Base-by-base conservation (phyloP, 2,888 invertebrate species). In the Leptura quadrifasciata region DNA sequence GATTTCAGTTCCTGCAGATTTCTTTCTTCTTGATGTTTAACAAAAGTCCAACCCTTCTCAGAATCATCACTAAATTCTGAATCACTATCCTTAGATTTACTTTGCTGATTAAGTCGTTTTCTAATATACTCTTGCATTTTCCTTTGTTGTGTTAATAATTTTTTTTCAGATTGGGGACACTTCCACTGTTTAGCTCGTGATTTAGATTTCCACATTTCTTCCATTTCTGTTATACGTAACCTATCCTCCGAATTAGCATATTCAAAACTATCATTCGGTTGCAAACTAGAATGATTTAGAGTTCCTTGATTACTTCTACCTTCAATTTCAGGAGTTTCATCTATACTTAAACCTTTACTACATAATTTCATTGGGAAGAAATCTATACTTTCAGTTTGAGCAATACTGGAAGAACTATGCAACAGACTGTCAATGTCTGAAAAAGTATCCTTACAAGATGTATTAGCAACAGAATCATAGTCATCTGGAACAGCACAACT, bases 401-500 rank as follows among this genome's bases (percentile, higher is more conserved):
- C 90, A 39, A 93, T 83, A 74, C 90, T 91, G 0, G 89, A 86
- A 65, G 88, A 88, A 82, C 90, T 90, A 63, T 89, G 88, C n/a
- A 89, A 70, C 39, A 91, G 78, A 67, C 90, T 90, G 10, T 91
- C 91, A n/a, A 91, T 84, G 76, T 92, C 91, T 0, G 92, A 92
- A 75, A 91, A 90, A 0, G 92, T 92, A 78, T 93, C 93, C 83
- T 93, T 93, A 91, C 93, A 93, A 0, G 92, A 92, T 0, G 92
- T 91, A 63, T 91, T 91, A 0, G 89, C 88, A 1, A 89, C 82
- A 0, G 91, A 91, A 76, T 91, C 90, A 57, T 88, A 89, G 54
- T 89, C 90, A 76, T 90, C 84, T 1, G 57, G 57, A 57, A 57
- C 21, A 21, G 90, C 89, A 31, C 88, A 88, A 77, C 89, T 90